phyloP scores from a whole-genome alignment of 37 sponge, comb jelly and placozoan species.

The Aplysina aerophoba region DNA sequence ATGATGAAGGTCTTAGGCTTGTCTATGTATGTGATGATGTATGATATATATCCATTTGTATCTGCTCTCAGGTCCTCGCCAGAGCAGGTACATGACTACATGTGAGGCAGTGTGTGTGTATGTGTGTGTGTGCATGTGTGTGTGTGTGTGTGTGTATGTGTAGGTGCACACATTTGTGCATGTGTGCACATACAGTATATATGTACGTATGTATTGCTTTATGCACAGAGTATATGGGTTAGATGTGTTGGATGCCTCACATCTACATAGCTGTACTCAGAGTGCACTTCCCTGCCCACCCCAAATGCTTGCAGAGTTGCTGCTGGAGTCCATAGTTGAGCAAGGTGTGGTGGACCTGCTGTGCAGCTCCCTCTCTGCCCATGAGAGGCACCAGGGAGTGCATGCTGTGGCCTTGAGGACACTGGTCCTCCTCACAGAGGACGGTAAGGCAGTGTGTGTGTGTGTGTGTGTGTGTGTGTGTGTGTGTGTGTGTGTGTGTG shows the following conservation, averaged over 20 bases:
- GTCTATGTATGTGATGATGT: background rate
- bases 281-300: background rate
- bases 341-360: background rate
- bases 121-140: conserved; percentile 3
- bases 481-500: background rate
- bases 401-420: conserved; percentile 15
- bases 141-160: conserved; percentile 24
- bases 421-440: conserved; percentile 6
- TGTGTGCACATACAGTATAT: background rate
- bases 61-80: no score
- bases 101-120: background rate
- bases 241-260: background rate
- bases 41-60: no score
- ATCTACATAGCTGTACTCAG: background rate
- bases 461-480: no score
- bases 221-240: no score
- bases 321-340: background rate
- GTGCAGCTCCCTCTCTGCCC: background rate
- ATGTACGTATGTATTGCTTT: no score
- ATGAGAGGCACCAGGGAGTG: conserved; percentile 28
- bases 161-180: background rate
- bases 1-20: no score
- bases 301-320: background rate
- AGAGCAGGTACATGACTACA: no score
- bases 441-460: background rate